Base-by-base conservation (phyloP, 2,888 invertebrate species). In the Epinotia bilunana region DNA sequence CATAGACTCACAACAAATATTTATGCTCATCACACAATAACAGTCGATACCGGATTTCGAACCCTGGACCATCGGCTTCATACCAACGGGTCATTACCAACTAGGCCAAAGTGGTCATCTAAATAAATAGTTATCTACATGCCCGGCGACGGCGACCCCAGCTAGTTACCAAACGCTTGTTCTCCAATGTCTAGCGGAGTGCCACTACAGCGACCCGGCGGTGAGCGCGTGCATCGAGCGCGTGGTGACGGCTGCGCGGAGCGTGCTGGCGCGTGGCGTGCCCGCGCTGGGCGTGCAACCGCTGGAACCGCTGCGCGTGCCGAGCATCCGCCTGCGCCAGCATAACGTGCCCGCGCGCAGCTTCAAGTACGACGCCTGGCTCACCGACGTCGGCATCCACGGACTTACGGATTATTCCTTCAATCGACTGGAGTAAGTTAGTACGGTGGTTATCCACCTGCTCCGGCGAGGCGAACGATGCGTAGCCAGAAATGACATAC, bases 241-340 rank as follows among this genome's bases (percentile, higher is more conserved):
- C 18, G 90, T 95, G 57, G 95, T 95, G 6, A 94, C 95, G 72
- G 88, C 92, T 58, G 92, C 95, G 0, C 88, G 94, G 64, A 88
- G 88, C 0, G 90, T 95, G 49, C 88, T 96, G 2, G 90, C 93
- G 0, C 88, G 90, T 69, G 96, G 96, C 16, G 95, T 95, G 60
- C 95, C 95, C 0, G 94, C 95, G 49, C 85, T 95, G 12, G 93
- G 92, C 18, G 94, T 95, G 33, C 95, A 95, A 61, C 88, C 95
- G 0, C 84, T 95, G 63, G 95, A 96, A 65, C 96, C 96, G 0
- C 84, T 96, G 63, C 88, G 90, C 77, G 90, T 96, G 12, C 95
- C 95, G 18, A 95, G 94, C 80, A 93, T 96, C 61, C 88, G 95
- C 61, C 85, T 96, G 3, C 90, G 96, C 72, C 95, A 96, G 77